A percentile compares a stretch with the other conserved stretches of the same genome.
Evolutionary conservation across 2,797 vertebrate species (phyloP).

Genomic region (Syngnathus acus): DNA sequence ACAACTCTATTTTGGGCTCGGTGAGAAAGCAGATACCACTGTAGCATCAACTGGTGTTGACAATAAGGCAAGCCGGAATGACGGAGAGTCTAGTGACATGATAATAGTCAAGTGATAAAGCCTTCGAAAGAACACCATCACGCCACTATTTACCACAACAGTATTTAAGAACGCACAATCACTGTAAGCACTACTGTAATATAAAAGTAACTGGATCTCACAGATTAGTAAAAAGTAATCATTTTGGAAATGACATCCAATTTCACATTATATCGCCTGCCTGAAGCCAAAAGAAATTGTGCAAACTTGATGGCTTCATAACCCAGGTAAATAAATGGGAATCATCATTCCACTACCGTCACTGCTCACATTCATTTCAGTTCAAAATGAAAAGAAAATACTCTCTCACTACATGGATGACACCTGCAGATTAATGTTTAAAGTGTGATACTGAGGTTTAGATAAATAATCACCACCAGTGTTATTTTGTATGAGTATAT

Average conservation of each 20-base stretch:
- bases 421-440: too few relatives aligned
- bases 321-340: neutral
- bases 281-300: neutral
- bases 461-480: too few relatives aligned
- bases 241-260: neutral
- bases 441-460: too few relatives aligned
- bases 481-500: too few relatives aligned
- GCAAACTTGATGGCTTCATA: neutral
- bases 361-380: neutral
- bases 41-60: constrained; percentile 53
- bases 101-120: constrained; percentile 16
- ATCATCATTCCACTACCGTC: neutral
- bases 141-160: neutral
- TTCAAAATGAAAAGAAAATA: too few relatives aligned
- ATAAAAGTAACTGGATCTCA: neutral
- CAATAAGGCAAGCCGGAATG: constrained; percentile 41
- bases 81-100: constrained; percentile 22
- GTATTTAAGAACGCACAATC: neutral
- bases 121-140: neutral
- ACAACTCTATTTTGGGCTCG: constrained; percentile 65
- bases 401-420: too few relatives aligned
- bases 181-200: neutral
- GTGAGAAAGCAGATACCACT: constrained; percentile 61
- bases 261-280: neutral
- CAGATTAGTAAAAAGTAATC: neutral